phyloP scores from a whole-genome alignment of 2,888 invertebrate species.

The Limnephilus lunatus region DNA sequence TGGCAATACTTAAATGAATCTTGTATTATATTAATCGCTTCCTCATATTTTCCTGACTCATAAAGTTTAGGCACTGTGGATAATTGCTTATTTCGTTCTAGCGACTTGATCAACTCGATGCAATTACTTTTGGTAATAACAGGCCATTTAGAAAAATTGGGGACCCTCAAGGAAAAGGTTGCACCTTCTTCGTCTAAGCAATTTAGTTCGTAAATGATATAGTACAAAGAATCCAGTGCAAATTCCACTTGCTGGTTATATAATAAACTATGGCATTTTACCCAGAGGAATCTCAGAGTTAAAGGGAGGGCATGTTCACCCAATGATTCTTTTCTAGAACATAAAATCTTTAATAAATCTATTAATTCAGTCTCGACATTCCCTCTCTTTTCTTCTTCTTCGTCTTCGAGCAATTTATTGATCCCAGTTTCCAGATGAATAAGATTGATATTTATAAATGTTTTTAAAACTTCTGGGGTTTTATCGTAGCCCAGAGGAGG shows the following conservation, averaged over 20 bases:
- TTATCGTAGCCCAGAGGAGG: constrained; percentile 72
- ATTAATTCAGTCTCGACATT: constrained; percentile 72
- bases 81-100: constrained; percentile 77
- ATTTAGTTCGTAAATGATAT: constrained; percentile 74
- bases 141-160: constrained; percentile 74
- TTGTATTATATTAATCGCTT: constrained; percentile 82
- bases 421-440: constrained; percentile 73
- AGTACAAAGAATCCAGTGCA: constrained; percentile 74
- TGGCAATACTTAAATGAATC: constrained; percentile 81
- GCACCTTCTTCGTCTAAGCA: constrained; percentile 73
- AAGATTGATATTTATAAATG: constrained; percentile 72
- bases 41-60: constrained; percentile 80
- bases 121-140: constrained; percentile 72
- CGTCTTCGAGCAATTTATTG: constrained; percentile 71
- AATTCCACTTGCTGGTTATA: constrained; percentile 73
- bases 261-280: constrained; percentile 73
- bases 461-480: constrained; percentile 71
- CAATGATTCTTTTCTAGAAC: constrained; percentile 73
- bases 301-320: constrained; percentile 71
- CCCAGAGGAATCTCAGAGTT: constrained; percentile 73
- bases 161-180: constrained; percentile 70
- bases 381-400: constrained; percentile 68
- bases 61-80: constrained; percentile 83
- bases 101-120: constrained; percentile 71
- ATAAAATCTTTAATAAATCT: constrained; percentile 69